A percentile compares a stretch with the other conserved stretches of the same genome.
phyloP scores from a whole-genome alignment of 2,888 invertebrate genomes.

The Sesia bembeciformis region DNA sequence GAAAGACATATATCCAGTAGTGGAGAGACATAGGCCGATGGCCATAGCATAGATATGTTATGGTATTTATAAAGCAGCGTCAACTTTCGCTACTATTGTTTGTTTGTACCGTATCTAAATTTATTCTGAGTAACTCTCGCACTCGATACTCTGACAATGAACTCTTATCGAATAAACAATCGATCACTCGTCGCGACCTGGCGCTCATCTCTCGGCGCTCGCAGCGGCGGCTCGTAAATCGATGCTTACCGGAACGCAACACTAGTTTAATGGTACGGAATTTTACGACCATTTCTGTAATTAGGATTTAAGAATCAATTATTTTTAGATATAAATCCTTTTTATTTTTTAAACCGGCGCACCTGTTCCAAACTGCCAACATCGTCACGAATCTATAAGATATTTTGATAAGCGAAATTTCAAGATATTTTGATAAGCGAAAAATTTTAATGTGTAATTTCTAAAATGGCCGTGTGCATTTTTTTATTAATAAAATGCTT shows the following conservation, averaged over 20 bases:
- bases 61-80: background rate
- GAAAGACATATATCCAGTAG: too few relatives aligned
- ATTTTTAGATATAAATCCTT: background rate
- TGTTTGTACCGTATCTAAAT: constrained; percentile 27
- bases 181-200: constrained; percentile 59
- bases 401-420: too few relatives aligned
- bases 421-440: too few relatives aligned
- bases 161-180: constrained; percentile 64
- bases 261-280: constrained; percentile 47
- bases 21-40: too few relatives aligned
- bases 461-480: too few relatives aligned
- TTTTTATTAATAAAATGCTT: too few relatives aligned
- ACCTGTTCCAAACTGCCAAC: too few relatives aligned
- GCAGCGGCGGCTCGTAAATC: constrained; percentile 57
- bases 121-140: constrained; percentile 53
- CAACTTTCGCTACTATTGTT: background rate
- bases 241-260: constrained; percentile 44
- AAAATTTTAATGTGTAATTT: too few relatives aligned
- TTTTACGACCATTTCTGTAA: constrained; percentile 51
- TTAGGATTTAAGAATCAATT: constrained; percentile 7
- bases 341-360: too few relatives aligned
- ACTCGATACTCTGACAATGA: constrained; percentile 67
- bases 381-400: too few relatives aligned
- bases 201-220: constrained; percentile 53
- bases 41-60: too few relatives aligned